Evolutionary conservation across 2,113 vertebrate species (phyloP).

Genomic region (Bagarius yarrelli): DNA sequence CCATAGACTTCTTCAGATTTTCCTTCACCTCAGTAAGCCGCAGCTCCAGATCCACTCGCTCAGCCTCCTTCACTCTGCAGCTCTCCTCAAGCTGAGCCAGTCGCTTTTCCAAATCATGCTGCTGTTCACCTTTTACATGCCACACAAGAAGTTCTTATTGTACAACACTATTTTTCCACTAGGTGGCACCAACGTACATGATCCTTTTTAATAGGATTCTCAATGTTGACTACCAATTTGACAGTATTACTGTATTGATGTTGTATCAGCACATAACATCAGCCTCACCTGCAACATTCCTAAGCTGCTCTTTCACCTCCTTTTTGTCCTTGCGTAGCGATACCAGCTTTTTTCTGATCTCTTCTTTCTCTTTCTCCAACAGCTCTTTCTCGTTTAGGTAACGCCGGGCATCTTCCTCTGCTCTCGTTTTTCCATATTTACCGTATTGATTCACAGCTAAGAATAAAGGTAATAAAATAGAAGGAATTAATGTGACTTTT

Average conservation of each 20-base stretch:
- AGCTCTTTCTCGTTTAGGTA: slow-evolving; percentile 88
- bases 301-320: slow-evolving; percentile 80
- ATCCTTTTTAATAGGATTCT: background rate
- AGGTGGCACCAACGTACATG: slow-evolving; percentile 22
- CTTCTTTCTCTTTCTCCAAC: slow-evolving; percentile 87
- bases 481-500: background rate
- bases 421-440: slow-evolving; percentile 93
- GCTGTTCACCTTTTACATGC: slow-evolving; percentile 64
- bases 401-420: slow-evolving; percentile 87
- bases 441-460: slow-evolving; percentile 86
- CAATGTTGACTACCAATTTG: background rate
- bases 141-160: background rate
- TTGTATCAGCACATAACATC: background rate
- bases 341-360: slow-evolving; percentile 76
- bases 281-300: slow-evolving; percentile 74
- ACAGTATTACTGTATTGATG: background rate
- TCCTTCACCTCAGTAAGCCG: slow-evolving; percentile 89
- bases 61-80: slow-evolving; percentile 84
- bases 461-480: background rate
- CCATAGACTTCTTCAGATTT: slow-evolving; percentile 88
- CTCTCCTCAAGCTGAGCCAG: slow-evolving; percentile 78
- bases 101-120: slow-evolving; percentile 75
- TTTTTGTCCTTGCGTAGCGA: slow-evolving; percentile 82
- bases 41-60: slow-evolving; percentile 88
- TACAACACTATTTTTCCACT: background rate